These are phyloP conservation scores for Leptodactylus fallax DNA, from an alignment of 2,797 vertebrate genomes.

Conservation along the genomic window DNA sequence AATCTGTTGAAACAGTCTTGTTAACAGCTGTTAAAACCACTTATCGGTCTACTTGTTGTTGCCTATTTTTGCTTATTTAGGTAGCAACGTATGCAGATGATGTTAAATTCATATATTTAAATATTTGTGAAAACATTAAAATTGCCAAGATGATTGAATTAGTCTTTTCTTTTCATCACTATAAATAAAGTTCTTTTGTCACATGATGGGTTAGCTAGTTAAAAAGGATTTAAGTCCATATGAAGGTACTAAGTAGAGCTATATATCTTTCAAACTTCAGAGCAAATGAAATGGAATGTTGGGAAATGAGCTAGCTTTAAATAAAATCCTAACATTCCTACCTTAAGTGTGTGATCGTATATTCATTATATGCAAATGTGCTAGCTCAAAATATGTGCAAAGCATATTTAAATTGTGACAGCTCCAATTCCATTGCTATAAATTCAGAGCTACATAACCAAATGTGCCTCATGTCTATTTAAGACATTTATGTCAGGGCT, in stretches of 20 bases:
- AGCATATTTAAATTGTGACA: conserved; percentile 51
- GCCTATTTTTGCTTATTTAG: too few relatives aligned
- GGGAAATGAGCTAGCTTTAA: conserved; percentile 26
- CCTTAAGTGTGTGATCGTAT: conserved; percentile 33
- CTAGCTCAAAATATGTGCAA: conserved; percentile 43
- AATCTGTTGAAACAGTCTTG: too few relatives aligned
- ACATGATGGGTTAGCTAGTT: background rate
- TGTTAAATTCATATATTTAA: too few relatives aligned
- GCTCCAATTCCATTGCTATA: conserved; percentile 43
- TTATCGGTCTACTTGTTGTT: too few relatives aligned
- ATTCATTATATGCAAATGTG: conserved; percentile 58
- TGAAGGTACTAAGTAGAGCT: background rate
- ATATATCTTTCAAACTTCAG: conserved; percentile 21
- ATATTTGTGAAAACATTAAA: background rate
- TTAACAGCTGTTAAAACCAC: too few relatives aligned
- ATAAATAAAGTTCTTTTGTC: background rate
- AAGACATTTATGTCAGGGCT: conserved; percentile 50
- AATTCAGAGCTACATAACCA: conserved; percentile 48
- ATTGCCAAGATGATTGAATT: background rate
- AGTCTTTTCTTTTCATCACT: background rate
- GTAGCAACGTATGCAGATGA: too few relatives aligned
- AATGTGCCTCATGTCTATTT: conserved; percentile 55
- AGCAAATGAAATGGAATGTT: conserved; percentile 12
- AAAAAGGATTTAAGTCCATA: background rate
- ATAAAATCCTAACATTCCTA: conserved; percentile 24